A percentile compares a stretch with the other conserved stretches of the same genome.
Evolutionary conservation across 2,113 vertebrate genomes (phyloP).

Genomic region (Oncorhynchus tshawytscha): DNA sequence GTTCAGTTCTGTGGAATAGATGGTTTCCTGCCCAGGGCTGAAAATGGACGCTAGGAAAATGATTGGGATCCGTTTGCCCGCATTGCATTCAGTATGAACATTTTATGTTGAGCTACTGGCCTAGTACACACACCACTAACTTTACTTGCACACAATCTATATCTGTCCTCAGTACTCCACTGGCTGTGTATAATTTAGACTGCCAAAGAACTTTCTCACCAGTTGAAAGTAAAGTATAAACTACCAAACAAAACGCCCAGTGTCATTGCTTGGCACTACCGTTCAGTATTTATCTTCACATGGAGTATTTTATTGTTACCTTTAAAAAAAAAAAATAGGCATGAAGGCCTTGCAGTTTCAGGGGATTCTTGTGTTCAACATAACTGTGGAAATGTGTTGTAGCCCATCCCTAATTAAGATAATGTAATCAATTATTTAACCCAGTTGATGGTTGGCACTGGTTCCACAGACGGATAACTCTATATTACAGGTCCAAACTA

Average conservation of each 20-base stretch:
- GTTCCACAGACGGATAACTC: not conserved
- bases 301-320: not conserved
- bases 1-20: not conserved
- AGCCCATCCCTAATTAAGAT: constrained; percentile 3
- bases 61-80: not conserved
- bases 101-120: not conserved
- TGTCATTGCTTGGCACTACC: constrained; percentile 1
- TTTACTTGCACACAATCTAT: constrained; percentile 12
- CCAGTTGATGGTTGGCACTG: not conserved
- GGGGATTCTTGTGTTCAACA: not conserved
- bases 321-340: not conserved
- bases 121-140: not conserved
- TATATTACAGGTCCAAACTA: not conserved
- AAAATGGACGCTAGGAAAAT: not conserved
- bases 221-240: constrained; percentile 20
- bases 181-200: constrained; percentile 25
- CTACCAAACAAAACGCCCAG: constrained; percentile 18
- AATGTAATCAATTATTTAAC: constrained; percentile 5
- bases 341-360: not conserved
- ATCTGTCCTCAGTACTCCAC: constrained; percentile 11
- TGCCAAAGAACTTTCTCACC: not conserved
- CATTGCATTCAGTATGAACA: constrained; percentile 2
- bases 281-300: constrained; percentile 8
- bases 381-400: constrained; percentile 9
- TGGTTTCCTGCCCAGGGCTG: not conserved